A percentile compares a stretch with the other conserved stretches of the same genome.
phyloP scores from a whole-genome alignment of 2,113 vertebrate genomes.

The Sterna hirundo region DNA sequence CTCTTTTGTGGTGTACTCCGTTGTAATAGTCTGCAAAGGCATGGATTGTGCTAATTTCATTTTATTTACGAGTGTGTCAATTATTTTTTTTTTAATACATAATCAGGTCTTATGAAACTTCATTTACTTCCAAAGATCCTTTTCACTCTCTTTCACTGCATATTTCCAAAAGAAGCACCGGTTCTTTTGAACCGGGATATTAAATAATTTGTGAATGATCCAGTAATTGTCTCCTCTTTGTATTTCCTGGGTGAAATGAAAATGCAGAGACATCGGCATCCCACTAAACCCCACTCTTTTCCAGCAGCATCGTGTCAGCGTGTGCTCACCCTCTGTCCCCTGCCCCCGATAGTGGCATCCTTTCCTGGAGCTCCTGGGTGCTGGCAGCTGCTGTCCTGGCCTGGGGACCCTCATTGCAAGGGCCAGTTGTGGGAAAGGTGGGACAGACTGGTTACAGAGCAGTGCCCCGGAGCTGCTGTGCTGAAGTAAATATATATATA shows the following conservation, averaged over 20 bases:
- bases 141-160: neutral
- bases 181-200: neutral
- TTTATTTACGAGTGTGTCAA: neutral
- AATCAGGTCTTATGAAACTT: neutral
- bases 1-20: neutral
- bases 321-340: neutral
- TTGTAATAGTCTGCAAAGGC: neutral
- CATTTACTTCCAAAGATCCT: neutral
- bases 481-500: neutral
- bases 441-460: neutral
- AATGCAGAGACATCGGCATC: neutral
- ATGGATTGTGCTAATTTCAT: neutral
- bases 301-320: neutral
- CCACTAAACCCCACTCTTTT: neutral
- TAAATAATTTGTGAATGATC: neutral
- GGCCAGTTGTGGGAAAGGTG: neutral
- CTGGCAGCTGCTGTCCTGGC: neutral
- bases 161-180: neutral
- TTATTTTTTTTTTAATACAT: neutral
- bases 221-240: neutral
- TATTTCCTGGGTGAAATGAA: neutral
- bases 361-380: neutral
- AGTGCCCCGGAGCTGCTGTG: neutral
- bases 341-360: neutral
- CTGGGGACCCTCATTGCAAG: neutral